Conservation (phyloP, 1,140 invertebrate species). For the Tetramorium simillimum region DNA sequence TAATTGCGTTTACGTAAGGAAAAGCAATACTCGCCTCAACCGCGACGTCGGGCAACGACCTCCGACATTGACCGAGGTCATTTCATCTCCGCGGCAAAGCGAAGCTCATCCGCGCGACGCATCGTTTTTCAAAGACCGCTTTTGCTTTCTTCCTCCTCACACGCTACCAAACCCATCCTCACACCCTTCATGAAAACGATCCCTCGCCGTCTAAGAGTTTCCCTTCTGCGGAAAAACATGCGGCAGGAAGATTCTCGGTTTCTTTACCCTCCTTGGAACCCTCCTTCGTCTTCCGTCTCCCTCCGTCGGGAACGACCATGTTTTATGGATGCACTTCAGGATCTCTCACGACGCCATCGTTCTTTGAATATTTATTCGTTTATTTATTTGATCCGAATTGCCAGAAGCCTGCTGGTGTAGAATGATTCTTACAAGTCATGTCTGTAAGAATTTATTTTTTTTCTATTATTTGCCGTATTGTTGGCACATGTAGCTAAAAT, state of each 20-base stretch:
- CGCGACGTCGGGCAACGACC: conserved; percentile 46
- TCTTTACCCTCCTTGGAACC: conserved; percentile 58
- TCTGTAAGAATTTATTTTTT: background rate
- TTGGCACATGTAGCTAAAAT: background rate
- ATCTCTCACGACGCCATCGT: conserved; percentile 69
- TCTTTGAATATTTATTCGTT: conserved; percentile 56
- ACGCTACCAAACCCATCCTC: background rate
- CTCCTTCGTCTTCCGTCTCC: conserved; percentile 51
- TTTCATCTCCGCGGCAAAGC: conserved; percentile 10
- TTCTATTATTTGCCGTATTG: conserved; percentile 16
- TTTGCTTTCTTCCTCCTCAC: background rate
- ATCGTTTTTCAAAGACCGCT: conserved; percentile 39
- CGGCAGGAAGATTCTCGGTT: conserved; percentile 60
- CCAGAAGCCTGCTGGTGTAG: background rate
- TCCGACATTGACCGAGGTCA: conserved; percentile 48
- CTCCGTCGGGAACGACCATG: conserved; percentile 50
- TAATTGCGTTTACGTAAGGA: conserved; percentile 42
- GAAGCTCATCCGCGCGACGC: background rate
- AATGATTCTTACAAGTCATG: background rate
- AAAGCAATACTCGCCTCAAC: background rate
- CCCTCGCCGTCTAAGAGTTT: conserved; percentile 61
- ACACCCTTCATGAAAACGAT: conserved; percentile 64
- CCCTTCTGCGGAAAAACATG: conserved; percentile 59
- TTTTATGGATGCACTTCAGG: conserved; percentile 74
- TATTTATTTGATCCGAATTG: conserved; percentile 38